Conservation (phyloP, 2,888 invertebrate genomes). For the Apodemia duryi region DNA sequence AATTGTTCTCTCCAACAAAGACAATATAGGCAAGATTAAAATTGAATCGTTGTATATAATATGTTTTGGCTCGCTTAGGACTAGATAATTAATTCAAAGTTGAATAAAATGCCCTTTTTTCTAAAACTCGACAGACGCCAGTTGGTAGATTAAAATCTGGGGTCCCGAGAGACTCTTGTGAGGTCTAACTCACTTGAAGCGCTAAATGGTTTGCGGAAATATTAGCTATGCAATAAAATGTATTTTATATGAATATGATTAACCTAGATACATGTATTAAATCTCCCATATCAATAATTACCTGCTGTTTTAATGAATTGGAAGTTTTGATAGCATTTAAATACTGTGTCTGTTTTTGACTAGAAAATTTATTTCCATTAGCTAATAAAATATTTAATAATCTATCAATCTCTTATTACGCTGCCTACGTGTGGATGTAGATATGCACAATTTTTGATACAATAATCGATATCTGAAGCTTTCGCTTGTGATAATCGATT, state of each 20-base stretch:
- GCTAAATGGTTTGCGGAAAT: not conserved
- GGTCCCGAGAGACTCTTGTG: not conserved
- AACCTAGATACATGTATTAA: not conserved
- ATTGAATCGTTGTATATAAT: no score
- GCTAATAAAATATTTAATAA: conserved; percentile 12
- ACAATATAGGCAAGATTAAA: not conserved
- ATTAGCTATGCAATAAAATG: conserved; percentile 5
- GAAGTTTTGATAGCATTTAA: conserved; percentile 4
- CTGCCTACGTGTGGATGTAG: conserved; percentile 12
- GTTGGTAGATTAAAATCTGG: not conserved
- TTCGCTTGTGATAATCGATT: conserved; percentile 6
- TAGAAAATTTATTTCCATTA: conserved; percentile 9
- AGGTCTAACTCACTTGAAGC: not conserved
- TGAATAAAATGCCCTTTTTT: not conserved
- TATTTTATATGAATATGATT: not conserved
- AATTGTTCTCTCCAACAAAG: not conserved
- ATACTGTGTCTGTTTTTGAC: conserved; percentile 5
- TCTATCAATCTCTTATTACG: conserved; percentile 8
- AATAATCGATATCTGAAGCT: not conserved
- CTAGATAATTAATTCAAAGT: not conserved
- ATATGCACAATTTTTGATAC: conserved; percentile 14
- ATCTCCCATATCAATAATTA: conserved; percentile 7
- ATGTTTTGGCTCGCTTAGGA: not conserved
- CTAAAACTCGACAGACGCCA: not conserved
- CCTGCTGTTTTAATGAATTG: not conserved